A percentile compares a stretch with the other conserved stretches of the same genome.
phyloP scores from a whole-genome alignment of 2,113 vertebrate species.

The Python bivittatus region DNA sequence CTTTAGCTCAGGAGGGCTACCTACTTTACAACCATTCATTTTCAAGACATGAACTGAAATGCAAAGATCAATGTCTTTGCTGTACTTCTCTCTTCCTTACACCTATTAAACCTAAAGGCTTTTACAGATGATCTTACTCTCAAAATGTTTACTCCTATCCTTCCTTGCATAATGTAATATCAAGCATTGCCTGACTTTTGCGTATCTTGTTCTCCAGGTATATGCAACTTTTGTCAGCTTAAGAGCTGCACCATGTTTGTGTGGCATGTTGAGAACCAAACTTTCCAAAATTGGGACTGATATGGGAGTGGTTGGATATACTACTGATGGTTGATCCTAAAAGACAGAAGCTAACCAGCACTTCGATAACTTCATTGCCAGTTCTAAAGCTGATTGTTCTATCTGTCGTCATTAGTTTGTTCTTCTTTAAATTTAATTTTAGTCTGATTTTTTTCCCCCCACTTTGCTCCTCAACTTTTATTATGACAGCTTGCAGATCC shows the following conservation, averaged over 20 bases:
- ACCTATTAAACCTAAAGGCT: accelerated
- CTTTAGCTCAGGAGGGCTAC: not conserved
- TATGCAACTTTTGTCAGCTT: not conserved
- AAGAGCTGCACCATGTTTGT: not conserved
- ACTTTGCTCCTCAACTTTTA: not conserved
- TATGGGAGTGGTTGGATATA: too few relatives aligned
- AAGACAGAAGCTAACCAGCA: too few relatives aligned
- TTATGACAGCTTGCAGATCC: not conserved
- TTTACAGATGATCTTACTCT: not conserved
- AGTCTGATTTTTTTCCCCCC: not conserved
- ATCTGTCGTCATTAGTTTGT: not conserved
- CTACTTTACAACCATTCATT: not conserved
- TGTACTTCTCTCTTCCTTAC: not conserved
- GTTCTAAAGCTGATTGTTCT: not conserved
- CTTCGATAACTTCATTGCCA: not conserved
- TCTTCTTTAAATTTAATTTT: not conserved
- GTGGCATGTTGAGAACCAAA: not conserved
- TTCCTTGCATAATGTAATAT: not conserved
- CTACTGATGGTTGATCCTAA: too few relatives aligned
- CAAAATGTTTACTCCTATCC: not conserved
- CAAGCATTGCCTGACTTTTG: not conserved
- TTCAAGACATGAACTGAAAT: not conserved
- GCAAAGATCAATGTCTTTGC: not conserved
- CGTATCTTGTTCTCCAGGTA: not conserved
- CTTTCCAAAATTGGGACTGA: too few relatives aligned